Conservation (phyloP, 2,113 vertebrate genomes). For the Aleadryas rufinucha region DNA sequence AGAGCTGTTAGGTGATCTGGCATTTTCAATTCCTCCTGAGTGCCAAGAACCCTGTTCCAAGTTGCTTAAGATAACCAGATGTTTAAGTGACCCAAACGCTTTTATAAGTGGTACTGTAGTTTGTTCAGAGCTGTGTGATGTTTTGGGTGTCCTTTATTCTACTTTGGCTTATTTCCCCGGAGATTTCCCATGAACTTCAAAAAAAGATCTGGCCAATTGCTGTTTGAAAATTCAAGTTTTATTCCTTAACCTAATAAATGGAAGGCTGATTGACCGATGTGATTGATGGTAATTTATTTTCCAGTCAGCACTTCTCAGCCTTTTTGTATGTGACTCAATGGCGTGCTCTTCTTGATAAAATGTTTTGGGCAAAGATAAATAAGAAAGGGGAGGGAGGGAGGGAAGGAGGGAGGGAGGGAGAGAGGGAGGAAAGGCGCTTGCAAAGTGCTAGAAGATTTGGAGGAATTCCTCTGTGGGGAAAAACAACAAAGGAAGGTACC, state of each 20-base stretch:
- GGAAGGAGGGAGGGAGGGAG: too few species aligned
- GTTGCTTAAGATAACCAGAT: slow-evolving; percentile 53
- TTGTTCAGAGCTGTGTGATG: not conserved
- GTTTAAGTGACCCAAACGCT: slow-evolving; percentile 41
- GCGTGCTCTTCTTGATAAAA: not conserved
- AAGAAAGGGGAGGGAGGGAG: not conserved
- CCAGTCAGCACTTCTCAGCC: not conserved
- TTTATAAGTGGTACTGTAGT: slow-evolving; percentile 37
- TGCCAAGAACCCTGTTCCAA: not conserved
- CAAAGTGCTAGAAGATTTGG: slow-evolving; percentile 58
- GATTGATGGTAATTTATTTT: slow-evolving; percentile 34
- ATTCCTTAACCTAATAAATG: not conserved
- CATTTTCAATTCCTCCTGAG: slow-evolving; percentile 14
- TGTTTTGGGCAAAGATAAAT: slow-evolving; percentile 56
- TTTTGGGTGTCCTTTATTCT: slow-evolving; percentile 35
- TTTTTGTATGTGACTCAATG: not conserved
- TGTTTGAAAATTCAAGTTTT: slow-evolving; percentile 9
- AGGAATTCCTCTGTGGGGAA: slow-evolving; percentile 71
- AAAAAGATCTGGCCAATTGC: not conserved
- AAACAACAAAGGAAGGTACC: slow-evolving; percentile 78
- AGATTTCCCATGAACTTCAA: not conserved
- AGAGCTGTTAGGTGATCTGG: slow-evolving; percentile 31
- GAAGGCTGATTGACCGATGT: not conserved
- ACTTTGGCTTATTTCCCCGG: not conserved
- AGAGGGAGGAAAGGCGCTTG: slow-evolving; percentile 7